Conservation (phyloP, 23 tunicate genomes). For the Botrylloides violaceus region DNA sequence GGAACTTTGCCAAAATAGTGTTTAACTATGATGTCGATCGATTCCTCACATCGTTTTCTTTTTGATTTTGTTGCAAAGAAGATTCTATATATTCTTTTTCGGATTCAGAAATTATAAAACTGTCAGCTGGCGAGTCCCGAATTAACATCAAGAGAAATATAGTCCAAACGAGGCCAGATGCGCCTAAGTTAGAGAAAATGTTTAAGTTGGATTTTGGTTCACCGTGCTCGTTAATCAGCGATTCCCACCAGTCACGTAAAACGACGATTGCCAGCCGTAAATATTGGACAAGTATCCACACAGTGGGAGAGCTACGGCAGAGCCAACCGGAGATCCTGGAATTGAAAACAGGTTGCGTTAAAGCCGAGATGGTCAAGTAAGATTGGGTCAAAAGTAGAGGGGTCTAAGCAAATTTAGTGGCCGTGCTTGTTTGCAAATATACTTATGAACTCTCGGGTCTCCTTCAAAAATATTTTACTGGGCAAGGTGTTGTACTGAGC, state of each 20-base stretch:
- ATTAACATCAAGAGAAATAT: conserved; percentile 1
- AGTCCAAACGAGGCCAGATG: conserved; percentile 10
- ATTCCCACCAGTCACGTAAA: conserved; percentile 4
- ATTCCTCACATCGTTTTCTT: neutral
- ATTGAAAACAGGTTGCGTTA: neutral
- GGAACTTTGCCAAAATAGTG: neutral
- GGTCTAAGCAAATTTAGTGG: no score
- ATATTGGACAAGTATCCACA: conserved; percentile 1
- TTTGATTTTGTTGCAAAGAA: neutral
- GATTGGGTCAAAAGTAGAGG: no score
- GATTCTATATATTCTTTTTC: conserved; percentile 13
- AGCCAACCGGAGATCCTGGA: conserved; percentile 8
- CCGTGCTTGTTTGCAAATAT: no score
- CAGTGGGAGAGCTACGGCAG: neutral
- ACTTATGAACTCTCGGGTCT: no score
- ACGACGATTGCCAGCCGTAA: neutral
- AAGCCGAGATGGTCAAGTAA: no score
- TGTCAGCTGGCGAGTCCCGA: conserved; percentile 12
- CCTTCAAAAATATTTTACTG: no score
- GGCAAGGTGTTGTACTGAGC: no score
- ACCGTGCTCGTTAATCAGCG: no score
- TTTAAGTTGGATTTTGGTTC: neutral
- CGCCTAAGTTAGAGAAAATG: neutral
- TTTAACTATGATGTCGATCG: no score
- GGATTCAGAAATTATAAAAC: neutral